These are phyloP conservation scores for Limenitis camilla DNA, from an alignment of 2,888 invertebrate genomes.

Conservation along the genomic window DNA sequence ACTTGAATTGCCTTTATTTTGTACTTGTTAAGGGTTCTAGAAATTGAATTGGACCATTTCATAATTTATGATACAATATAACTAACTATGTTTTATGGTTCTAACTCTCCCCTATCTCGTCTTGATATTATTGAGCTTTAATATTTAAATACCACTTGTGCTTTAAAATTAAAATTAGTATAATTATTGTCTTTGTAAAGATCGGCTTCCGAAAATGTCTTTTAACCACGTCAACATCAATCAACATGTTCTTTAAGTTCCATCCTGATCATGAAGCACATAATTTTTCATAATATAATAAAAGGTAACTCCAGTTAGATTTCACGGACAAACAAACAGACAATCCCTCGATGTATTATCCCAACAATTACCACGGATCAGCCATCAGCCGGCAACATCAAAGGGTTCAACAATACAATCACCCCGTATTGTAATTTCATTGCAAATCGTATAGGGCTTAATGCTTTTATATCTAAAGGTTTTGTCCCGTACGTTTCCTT, in stretches of 20 bases:
- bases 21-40: background rate
- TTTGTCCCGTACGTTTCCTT: background rate
- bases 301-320: slow-evolving; percentile 8
- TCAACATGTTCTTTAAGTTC: no score
- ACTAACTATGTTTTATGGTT: no score
- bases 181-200: no score
- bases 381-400: slow-evolving; percentile 24
- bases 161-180: no score
- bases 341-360: slow-evolving; percentile 29
- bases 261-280: no score
- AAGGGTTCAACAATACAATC: slow-evolving; percentile 32
- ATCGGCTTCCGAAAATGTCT: no score
- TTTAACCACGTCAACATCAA: no score
- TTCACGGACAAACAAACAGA: slow-evolving; percentile 23
- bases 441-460: slow-evolving; percentile 16
- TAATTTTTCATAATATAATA: background rate
- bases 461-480: slow-evolving; percentile 17
- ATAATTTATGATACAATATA: no score
- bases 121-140: no score
- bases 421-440: slow-evolving; percentile 16
- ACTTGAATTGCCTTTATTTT: background rate
- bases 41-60: no score
- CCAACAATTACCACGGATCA: slow-evolving; percentile 35
- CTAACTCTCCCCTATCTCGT: no score
- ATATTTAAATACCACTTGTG: no score